A percentile compares a stretch with the other conserved stretches of the same genome.
Conservation (phyloP, 2,113 vertebrate species). For the Coturnix japonica region DNA sequence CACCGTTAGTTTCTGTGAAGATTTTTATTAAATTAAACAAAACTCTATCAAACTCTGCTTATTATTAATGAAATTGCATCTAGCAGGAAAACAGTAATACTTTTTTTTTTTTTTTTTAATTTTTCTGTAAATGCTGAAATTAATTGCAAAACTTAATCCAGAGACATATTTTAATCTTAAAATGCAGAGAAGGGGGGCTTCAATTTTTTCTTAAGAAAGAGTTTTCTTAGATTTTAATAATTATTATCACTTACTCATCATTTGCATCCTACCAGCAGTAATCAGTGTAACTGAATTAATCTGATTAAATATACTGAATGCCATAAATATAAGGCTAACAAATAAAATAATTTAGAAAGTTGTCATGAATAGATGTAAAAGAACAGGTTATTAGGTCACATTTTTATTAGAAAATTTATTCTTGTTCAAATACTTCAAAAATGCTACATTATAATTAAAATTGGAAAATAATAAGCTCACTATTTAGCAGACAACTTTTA, state of each 20-base stretch:
- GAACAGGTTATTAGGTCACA: not conserved
- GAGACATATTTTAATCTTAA: slow-evolving; percentile 42
- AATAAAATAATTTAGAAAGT: not conserved
- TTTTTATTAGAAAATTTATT: slow-evolving; percentile 3
- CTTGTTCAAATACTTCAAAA: not conserved
- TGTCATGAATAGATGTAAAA: slow-evolving; percentile 9
- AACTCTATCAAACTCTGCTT: slow-evolving; percentile 70
- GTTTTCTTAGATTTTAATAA: slow-evolving; percentile 34
- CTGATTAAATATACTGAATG: not conserved
- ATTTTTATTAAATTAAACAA: slow-evolving; percentile 77
- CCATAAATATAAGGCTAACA: not conserved
- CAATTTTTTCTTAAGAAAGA: slow-evolving; percentile 3
- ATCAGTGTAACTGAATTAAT: not conserved
- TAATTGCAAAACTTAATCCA: slow-evolving; percentile 44
- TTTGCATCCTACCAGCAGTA: slow-evolving; percentile 10
- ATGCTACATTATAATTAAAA: slow-evolving; percentile 24
- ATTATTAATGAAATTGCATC: slow-evolving; percentile 66
- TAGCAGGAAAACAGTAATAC: slow-evolving; percentile 59
- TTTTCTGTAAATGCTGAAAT: slow-evolving; percentile 58
- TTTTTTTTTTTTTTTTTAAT: slow-evolving; percentile 38
- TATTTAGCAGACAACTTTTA: slow-evolving; percentile 42
- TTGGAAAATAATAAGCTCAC: slow-evolving; percentile 2
- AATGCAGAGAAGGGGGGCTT: not conserved
- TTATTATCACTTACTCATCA: slow-evolving; percentile 28
- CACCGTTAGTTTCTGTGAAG: slow-evolving; percentile 64